Evolutionary conservation across 2,888 invertebrate species (phyloP), one percentile per base, ranked within the genome.

Genomic region (Nomada ruficornis): DNA sequence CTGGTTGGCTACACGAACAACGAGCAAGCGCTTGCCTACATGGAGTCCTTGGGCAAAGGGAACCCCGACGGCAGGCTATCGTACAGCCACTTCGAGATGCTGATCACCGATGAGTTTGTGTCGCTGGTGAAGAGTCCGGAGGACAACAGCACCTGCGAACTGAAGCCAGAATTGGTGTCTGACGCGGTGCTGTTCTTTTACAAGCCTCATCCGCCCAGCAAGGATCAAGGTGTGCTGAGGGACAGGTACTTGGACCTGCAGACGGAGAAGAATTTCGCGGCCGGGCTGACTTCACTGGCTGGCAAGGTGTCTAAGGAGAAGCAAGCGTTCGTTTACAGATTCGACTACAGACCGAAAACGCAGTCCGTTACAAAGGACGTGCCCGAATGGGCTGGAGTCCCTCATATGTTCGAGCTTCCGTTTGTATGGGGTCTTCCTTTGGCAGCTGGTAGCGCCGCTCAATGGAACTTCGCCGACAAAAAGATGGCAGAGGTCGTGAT

Each of bases 371-470:
- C 95, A 63, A 95, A 96, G 47, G 96, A 96, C 69, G 95, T 97
- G 42, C 96, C 97, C 0, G 95, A 96, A 63, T 97, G 97, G 97
- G 95, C 97, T 0, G 96, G 96, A 23, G 97, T 97, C 0, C 97
- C 97, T 0, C 97, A 97, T 92, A 96, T 97, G 93, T 97, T 96
- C 87, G 98, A 98, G 93, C 95, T 97, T 83, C 96, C 97, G 67
- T 97, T 97, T 91, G 95, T 97, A 9, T 97, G 97, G 95, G 98
- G 98, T 0, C 95, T 97, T 89, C 97, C 98, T 0, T 96, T 97
- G 92, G 95, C 95, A 84, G 94, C 95, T 69, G 94, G 95, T 47
- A 77, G 83, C 23, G 77, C 86, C 7, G 89, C 92, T 2, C 96
- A 96, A 90, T 98, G 98, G 98, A 96, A 97, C 89, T 95, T 95